Percentiles rank a stretch among this genome's conserved stretches.
Evolutionary conservation across 1,140 invertebrate genomes (phyloP).

Genomic region (Sipha flava): DNA sequence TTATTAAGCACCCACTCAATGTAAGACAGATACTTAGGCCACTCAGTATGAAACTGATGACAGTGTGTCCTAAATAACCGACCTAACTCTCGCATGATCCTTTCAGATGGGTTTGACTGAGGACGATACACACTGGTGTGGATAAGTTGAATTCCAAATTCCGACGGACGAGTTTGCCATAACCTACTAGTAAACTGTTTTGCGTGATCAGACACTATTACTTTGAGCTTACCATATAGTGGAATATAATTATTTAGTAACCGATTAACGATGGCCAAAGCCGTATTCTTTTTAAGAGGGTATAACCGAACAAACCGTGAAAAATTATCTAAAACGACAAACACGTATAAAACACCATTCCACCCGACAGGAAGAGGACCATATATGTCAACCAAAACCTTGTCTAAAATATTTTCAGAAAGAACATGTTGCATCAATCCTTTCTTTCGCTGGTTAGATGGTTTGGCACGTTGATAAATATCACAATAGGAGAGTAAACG

Average conservation of each 20-base stretch:
- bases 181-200: neutral
- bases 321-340: neutral
- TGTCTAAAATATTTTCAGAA: too few relatives aligned
- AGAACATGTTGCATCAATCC: neutral
- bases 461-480: neutral
- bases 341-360: neutral
- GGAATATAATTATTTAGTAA: neutral
- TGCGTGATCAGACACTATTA: neutral
- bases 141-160: neutral
- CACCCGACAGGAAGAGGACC: neutral
- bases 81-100: too few relatives aligned
- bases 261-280: neutral
- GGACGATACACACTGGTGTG: too few relatives aligned
- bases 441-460: neutral
- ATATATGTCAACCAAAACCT: neutral
- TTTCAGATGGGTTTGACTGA: too few relatives aligned
- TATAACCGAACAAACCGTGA: neutral
- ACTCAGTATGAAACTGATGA: too few relatives aligned
- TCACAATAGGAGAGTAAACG: neutral
- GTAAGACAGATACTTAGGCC: too few relatives aligned
- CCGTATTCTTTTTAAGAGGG: neutral
- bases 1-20: too few relatives aligned
- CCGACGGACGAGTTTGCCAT: neutral
- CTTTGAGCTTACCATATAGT: neutral
- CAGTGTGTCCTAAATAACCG: too few relatives aligned